Percentiles rank a stretch among this genome's conserved stretches.
These are phyloP conservation scores for Thereva unica DNA, from an alignment of 2,888 invertebrate species.

Conservation along the genomic window DNA sequence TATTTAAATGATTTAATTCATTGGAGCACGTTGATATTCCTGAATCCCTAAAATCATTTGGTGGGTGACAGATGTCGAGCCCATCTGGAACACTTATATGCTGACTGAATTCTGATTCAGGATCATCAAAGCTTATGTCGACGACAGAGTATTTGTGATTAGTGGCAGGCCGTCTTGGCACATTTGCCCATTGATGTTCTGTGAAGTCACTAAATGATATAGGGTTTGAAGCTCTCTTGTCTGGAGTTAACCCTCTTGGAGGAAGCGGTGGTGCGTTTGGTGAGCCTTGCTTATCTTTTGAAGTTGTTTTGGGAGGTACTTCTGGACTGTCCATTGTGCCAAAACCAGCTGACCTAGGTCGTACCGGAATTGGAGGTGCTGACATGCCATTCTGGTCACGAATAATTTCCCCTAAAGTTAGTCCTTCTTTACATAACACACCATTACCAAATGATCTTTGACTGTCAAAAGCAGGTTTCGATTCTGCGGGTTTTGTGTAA, in stretches of 20 bases:
- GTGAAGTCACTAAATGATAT: slow-evolving; percentile 55
- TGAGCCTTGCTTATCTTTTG: slow-evolving; percentile 50
- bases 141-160: slow-evolving; percentile 59
- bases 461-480: slow-evolving; percentile 42
- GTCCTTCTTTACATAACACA: slow-evolving; percentile 10
- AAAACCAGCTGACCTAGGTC: slow-evolving; percentile 66
- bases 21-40: slow-evolving; percentile 57
- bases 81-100: slow-evolving; percentile 42
- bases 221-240: slow-evolving; percentile 58
- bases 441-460: slow-evolving; percentile 26
- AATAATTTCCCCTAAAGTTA: slow-evolving; percentile 30
- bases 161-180: slow-evolving; percentile 1
- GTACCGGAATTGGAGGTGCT: slow-evolving; percentile 66
- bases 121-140: slow-evolving; percentile 61
- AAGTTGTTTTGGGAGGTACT: slow-evolving; percentile 61
- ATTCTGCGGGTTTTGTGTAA: slow-evolving; percentile 70
- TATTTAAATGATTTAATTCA: slow-evolving; percentile 54
- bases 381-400: slow-evolving; percentile 44
- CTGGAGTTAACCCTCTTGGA: slow-evolving; percentile 69
- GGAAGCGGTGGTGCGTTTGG: slow-evolving; percentile 76
- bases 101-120: slow-evolving; percentile 52
- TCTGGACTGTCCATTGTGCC: slow-evolving; percentile 56
- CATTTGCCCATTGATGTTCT: slow-evolving; percentile 44
- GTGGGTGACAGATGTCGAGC: slow-evolving; percentile 44
- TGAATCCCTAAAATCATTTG: slow-evolving; percentile 57